phyloP scores from a whole-genome alignment of 2,113 vertebrate species.

The Lampris incognitus region DNA sequence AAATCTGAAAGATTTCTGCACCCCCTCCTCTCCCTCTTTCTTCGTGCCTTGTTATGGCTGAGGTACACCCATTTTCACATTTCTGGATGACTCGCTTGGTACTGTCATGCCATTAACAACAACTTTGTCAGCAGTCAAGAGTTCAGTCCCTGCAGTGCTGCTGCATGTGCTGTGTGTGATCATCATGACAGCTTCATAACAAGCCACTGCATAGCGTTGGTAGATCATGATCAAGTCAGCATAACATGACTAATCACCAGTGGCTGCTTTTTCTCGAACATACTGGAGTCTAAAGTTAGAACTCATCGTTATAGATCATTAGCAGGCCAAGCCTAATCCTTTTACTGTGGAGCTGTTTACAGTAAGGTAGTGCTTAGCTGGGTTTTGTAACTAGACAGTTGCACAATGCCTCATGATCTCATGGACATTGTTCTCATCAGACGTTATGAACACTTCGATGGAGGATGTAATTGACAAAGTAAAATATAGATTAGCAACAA shows the following conservation, averaged over 20 bases:
- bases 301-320: slow-evolving; percentile 31
- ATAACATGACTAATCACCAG: neutral
- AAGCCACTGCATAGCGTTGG: no score
- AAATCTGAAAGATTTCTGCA: neutral
- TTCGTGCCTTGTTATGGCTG: no score
- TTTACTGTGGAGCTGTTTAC: slow-evolving; percentile 34
- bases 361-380: slow-evolving; percentile 28
- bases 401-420: slow-evolving; percentile 44
- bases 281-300: neutral
- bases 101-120: neutral
- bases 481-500: neutral
- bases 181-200: neutral
- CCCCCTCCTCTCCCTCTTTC: no score
- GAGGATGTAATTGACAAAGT: neutral
- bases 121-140: neutral
- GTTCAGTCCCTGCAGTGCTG: neutral
- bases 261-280: slow-evolving; percentile 42
- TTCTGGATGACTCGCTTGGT: neutral
- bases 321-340: slow-evolving; percentile 54
- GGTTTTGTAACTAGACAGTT: slow-evolving; percentile 46
- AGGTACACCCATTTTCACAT: no score
- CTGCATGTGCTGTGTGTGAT: neutral
- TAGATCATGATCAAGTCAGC: no score
- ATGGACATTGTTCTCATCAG: slow-evolving; percentile 10
- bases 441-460: neutral